Percentiles rank a stretch among this genome's conserved stretches.
These are phyloP conservation scores for Heliconius eleuchia DNA, from an alignment of 1,140 invertebrate species.

Conservation along the genomic window DNA sequence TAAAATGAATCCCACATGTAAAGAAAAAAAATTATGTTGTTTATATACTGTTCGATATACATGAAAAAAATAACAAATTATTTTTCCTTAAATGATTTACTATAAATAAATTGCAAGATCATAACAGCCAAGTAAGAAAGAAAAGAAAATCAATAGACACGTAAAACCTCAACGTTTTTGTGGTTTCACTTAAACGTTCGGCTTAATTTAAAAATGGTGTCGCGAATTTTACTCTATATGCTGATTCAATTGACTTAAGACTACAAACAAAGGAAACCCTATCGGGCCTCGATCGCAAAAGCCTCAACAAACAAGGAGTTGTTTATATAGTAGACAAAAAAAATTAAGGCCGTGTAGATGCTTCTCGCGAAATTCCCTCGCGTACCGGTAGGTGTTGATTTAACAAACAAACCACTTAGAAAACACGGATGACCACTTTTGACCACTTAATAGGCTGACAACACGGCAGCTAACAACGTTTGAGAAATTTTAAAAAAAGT, in stretches of 20 bases:
- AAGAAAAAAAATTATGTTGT: not conserved
- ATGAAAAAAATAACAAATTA: too few species aligned
- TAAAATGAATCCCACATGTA: not conserved
- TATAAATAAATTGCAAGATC: not conserved
- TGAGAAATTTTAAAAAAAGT: not conserved
- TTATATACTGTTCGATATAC: too few species aligned
- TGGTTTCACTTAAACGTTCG: conserved; percentile 34
- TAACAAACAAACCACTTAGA: conserved; percentile 59
- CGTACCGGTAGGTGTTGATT: conserved; percentile 70
- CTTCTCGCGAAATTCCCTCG: conserved; percentile 62
- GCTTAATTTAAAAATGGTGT: conserved; percentile 50
- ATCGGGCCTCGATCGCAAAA: conserved; percentile 68
- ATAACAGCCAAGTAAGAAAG: not conserved
- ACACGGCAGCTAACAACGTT: conserved; percentile 48
- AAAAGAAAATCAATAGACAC: conserved; percentile 5
- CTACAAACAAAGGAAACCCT: conserved; percentile 65
- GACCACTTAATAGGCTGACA: conserved; percentile 57
- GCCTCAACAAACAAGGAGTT: conserved; percentile 59
- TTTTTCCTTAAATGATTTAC: not conserved
- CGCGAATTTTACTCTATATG: conserved; percentile 41
- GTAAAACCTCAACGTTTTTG: conserved; percentile 6
- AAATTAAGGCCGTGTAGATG: conserved; percentile 64
- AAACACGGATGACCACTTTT: conserved; percentile 68
- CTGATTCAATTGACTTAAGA: conserved; percentile 59
- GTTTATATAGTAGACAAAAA: conserved; percentile 63